Conservation (phyloP, 2,888 invertebrate genomes). For the Napeogenes inachia region DNA sequence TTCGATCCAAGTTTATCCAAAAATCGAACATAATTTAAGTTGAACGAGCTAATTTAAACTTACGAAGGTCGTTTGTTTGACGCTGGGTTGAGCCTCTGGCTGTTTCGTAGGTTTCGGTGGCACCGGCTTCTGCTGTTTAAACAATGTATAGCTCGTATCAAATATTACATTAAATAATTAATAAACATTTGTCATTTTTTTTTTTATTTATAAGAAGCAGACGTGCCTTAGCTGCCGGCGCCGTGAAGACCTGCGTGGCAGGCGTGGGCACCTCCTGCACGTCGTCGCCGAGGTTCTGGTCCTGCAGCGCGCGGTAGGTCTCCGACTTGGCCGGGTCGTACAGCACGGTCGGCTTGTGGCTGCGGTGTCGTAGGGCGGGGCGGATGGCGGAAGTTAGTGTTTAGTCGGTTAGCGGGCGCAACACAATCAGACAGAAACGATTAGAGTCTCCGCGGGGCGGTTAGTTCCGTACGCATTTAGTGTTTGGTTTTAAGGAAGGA, state of each 20-base stretch:
- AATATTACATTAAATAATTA: neutral
- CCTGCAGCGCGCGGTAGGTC: conserved; percentile 91
- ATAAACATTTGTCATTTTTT: too few relatives aligned
- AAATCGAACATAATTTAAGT: too few relatives aligned
- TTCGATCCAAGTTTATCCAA: too few relatives aligned
- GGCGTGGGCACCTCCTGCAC: conserved; percentile 84
- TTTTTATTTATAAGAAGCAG: too few relatives aligned
- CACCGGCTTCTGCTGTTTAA: conserved; percentile 43
- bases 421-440: conserved; percentile 59
- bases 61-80: conserved; percentile 73
- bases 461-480: conserved; percentile 56
- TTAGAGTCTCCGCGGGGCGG: conserved; percentile 57
- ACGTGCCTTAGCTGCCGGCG: conserved; percentile 78
- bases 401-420: conserved; percentile 76
- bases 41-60: conserved; percentile 37
- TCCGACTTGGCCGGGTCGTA: conserved; percentile 94
- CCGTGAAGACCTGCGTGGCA: conserved; percentile 86
- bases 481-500: conserved; percentile 85
- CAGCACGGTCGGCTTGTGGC: conserved; percentile 82
- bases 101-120: conserved; percentile 62
- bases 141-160: neutral
- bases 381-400: conserved; percentile 64
- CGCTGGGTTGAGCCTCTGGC: conserved; percentile 52
- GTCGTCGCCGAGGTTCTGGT: conserved; percentile 81
- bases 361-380: conserved; percentile 41